These are phyloP conservation scores for Galendromus occidentalis DNA, from an alignment of 1,140 invertebrate genomes.

Conservation along the genomic window DNA sequence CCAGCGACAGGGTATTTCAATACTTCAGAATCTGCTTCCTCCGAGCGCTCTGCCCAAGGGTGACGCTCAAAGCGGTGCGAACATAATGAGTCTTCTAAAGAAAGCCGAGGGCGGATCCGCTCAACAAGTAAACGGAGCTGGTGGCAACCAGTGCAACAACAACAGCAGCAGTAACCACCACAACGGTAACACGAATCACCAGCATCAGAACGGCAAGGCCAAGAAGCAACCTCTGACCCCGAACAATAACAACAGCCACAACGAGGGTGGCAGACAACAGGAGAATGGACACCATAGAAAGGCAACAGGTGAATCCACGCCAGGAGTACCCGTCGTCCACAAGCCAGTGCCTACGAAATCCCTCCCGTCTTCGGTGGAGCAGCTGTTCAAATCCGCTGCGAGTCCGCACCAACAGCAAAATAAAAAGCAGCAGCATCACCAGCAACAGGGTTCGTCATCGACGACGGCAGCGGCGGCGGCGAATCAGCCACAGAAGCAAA, in stretches of 20 bases:
- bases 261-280: not conserved
- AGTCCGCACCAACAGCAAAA: not conserved
- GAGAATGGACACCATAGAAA: not conserved
- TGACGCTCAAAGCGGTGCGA: not conserved
- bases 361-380: slow-evolving; percentile 4
- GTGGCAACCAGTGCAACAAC: not conserved
- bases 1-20: not conserved
- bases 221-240: not conserved
- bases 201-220: not conserved
- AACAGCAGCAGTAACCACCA: not conserved
- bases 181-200: not conserved
- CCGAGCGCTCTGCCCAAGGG: not conserved
- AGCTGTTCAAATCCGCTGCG: not conserved
- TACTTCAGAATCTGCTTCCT: not conserved
- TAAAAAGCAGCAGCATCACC: not conserved
- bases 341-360: slow-evolving; percentile 9
- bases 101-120: too few species aligned
- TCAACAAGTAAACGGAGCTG: not conserved
- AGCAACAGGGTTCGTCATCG: not conserved
- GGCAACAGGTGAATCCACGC: not conserved
- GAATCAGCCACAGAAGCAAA: not conserved
- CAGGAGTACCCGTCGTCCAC: slow-evolving; percentile 1
- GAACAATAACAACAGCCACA: not conserved
- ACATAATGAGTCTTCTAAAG: not conserved
- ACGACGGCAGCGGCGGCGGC: not conserved